Evolutionary conservation across 2,797 vertebrate species (phyloP).

Genomic region (Sylvia borin): DNA sequence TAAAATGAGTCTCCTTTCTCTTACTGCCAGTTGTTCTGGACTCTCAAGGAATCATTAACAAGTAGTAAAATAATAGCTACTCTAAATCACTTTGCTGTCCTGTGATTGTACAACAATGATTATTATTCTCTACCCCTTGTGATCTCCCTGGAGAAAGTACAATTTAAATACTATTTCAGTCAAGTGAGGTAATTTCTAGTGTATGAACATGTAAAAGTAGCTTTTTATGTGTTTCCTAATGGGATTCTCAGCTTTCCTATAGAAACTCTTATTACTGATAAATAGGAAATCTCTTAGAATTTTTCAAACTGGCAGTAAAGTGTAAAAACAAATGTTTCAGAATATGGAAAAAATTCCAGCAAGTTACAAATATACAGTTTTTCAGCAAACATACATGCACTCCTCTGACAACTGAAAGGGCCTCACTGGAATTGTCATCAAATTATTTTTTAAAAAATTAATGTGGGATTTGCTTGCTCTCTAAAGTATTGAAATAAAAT

Average conservation of each 20-base stretch:
- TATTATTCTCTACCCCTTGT: not conserved
- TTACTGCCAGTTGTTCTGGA: not conserved
- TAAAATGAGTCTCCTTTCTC: not conserved
- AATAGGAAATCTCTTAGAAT: not conserved
- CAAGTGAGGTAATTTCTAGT: not conserved
- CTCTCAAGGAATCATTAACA: slow-evolving; percentile 32
- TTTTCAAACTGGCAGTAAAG: not conserved
- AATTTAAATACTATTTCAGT: not conserved
- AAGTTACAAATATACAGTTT: not conserved
- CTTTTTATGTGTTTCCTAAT: not conserved
- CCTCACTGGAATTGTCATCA: not conserved
- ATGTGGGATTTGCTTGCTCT: not conserved
- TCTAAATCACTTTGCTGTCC: not conserved
- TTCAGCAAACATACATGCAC: not conserved
- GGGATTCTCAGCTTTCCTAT: not conserved
- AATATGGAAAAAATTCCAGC: not conserved
- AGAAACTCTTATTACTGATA: not conserved
- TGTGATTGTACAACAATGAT: not conserved
- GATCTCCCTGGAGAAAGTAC: not conserved
- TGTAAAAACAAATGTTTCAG: not conserved
- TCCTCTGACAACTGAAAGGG: not conserved
- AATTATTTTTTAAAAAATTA: not conserved
- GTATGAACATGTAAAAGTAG: not conserved
- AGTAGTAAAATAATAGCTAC: slow-evolving; percentile 14
- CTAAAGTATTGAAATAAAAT: not conserved